phyloP scores from a whole-genome alignment of 1,140 invertebrate species.

The Ladona fulva region DNA sequence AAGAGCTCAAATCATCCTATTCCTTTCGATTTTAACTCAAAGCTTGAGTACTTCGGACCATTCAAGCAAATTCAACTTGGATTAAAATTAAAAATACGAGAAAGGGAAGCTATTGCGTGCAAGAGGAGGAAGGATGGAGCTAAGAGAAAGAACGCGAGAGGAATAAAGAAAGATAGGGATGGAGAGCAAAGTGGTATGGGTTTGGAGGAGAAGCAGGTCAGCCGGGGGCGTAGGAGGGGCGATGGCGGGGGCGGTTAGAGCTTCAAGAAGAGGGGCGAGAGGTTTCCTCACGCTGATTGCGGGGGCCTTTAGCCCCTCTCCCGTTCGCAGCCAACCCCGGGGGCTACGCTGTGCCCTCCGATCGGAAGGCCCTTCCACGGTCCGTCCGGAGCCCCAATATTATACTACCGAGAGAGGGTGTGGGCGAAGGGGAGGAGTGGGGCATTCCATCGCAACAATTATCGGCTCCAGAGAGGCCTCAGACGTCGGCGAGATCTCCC shows the following conservation, averaged over 20 bases:
- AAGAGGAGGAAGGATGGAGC: background rate
- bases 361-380: background rate
- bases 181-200: background rate
- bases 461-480: background rate
- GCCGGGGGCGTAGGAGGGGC: background rate
- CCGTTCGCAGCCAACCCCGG: background rate
- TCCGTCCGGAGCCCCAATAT: background rate
- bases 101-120: background rate
- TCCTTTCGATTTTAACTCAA: background rate
- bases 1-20: background rate
- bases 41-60: background rate
- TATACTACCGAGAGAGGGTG: background rate
- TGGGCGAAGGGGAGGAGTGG: background rate
- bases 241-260: background rate
- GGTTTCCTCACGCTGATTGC: background rate
- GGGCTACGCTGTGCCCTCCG: background rate
- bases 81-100: background rate
- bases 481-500: background rate
- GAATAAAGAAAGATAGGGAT: background rate
- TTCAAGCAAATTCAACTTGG: background rate
- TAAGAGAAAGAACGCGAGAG: background rate
- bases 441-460: background rate
- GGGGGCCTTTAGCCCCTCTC: too few species aligned
- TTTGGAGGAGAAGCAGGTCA: background rate
- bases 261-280: background rate